phyloP scores from a whole-genome alignment of 2,797 vertebrate genomes.

The Nasua narica region DNA sequence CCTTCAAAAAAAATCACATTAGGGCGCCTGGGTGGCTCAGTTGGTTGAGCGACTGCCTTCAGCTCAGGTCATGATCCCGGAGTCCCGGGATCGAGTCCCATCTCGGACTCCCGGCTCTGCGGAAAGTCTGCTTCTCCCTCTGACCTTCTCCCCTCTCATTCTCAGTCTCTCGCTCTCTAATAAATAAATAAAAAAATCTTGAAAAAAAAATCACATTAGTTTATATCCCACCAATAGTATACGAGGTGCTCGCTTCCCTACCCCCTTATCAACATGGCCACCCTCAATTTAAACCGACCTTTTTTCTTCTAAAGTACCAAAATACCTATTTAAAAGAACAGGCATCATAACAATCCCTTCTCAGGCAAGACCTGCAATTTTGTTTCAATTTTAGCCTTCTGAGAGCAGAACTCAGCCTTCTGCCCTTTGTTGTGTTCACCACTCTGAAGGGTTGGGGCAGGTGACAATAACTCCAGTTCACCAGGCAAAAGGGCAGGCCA shows the following conservation, averaged over 20 bases:
- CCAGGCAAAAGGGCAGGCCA: slow-evolving; percentile 17
- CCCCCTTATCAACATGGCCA: background rate
- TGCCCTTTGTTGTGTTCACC: background rate
- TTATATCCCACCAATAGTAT: background rate
- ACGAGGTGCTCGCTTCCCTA: background rate
- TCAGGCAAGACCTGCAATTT: slow-evolving; percentile 8
- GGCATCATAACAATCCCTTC: background rate
- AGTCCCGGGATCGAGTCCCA: too few relatives aligned
- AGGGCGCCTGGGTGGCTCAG: too few relatives aligned
- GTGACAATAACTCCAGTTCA: slow-evolving; percentile 52
- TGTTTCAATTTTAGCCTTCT: slow-evolving; percentile 41
- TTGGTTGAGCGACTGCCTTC: too few relatives aligned
- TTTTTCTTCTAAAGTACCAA: background rate
- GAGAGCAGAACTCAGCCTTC: background rate
- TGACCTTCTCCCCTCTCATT: too few relatives aligned
- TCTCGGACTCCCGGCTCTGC: too few relatives aligned
- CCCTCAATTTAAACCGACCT: background rate
- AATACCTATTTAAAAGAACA: background rate
- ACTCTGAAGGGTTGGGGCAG: background rate
- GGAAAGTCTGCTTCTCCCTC: too few relatives aligned
- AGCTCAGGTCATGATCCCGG: too few relatives aligned
- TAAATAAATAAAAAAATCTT: too few relatives aligned
- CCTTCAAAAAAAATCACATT: background rate
- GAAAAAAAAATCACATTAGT: background rate
- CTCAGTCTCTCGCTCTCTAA: too few relatives aligned